These are phyloP conservation scores for Melanophora roralis DNA, from an alignment of 2,888 invertebrate species.

Conservation along the genomic window DNA sequence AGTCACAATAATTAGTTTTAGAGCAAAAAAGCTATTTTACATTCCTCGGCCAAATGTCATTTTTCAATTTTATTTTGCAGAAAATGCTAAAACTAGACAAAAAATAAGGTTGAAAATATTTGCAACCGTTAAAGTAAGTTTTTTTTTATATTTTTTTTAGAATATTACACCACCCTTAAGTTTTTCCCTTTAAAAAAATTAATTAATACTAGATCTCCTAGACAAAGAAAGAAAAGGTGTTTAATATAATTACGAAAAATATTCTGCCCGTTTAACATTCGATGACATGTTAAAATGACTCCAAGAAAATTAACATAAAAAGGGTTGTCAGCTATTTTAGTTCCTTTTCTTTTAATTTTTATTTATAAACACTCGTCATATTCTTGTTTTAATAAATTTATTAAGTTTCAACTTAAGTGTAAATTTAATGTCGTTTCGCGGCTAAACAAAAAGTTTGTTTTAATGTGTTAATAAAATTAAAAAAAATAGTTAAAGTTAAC, in stretches of 20 bases:
- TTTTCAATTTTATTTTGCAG: neutral
- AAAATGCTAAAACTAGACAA: constrained; percentile 19
- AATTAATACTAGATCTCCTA: constrained; percentile 59
- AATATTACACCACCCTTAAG: constrained; percentile 13
- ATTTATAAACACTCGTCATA: neutral
- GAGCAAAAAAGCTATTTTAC: constrained; percentile 25
- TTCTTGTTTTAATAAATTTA: constrained; percentile 27
- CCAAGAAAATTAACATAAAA: constrained; percentile 40
- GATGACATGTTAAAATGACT: constrained; percentile 45
- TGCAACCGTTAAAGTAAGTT: constrained; percentile 38
- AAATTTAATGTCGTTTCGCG: constrained; percentile 41
- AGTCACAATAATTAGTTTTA: constrained; percentile 9
- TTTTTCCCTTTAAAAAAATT: constrained; percentile 21
- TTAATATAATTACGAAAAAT: constrained; percentile 40
- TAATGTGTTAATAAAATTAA: constrained; percentile 56
- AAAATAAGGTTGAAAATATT: constrained; percentile 27
- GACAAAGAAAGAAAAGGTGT: constrained; percentile 55
- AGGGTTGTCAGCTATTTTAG: constrained; percentile 28
- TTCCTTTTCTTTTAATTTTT: too few species aligned
- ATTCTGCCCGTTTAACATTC: constrained; percentile 39
- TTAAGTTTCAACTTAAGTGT: constrained; percentile 43
- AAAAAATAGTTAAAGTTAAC: constrained; percentile 33
- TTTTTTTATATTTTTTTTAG: neutral
- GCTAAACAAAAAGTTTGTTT: constrained; percentile 48
- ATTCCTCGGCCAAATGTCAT: constrained; percentile 42